Percentiles rank a stretch among this genome's conserved stretches.
Conservation (phyloP, 2,888 invertebrate species). For the Ecliptopera silaceata region DNA sequence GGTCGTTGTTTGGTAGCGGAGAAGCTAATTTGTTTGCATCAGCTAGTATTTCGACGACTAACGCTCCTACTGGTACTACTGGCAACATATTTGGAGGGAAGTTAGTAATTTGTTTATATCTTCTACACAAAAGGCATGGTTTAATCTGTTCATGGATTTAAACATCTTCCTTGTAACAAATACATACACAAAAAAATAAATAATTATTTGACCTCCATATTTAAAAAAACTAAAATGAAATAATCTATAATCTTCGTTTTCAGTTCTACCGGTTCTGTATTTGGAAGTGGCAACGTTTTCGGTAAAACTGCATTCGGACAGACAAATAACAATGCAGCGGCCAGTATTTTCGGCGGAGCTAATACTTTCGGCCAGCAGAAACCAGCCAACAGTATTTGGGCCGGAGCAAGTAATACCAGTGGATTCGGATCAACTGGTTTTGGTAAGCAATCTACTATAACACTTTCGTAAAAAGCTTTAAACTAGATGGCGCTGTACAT, state of each 20-base stretch:
- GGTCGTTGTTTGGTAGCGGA: slow-evolving; percentile 62
- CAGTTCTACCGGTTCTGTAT: slow-evolving; percentile 60
- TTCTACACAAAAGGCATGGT: no score
- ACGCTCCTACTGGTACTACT: slow-evolving; percentile 50
- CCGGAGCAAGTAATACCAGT: slow-evolving; percentile 51
- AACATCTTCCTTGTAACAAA: no score
- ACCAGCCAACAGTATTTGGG: slow-evolving; percentile 61
- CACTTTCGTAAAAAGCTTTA: no score
- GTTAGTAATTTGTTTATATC: slow-evolving; percentile 54
- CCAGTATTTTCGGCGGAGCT: slow-evolving; percentile 64
- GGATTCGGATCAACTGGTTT: slow-evolving; percentile 67
- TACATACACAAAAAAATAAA: no score
- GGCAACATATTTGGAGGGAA: slow-evolving; percentile 70
- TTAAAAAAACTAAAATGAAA: no score
- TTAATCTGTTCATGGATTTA: no score
- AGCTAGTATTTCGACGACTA: slow-evolving; percentile 73
- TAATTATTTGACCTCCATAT: no score
- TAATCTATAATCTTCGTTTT: no score
- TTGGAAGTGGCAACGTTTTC: slow-evolving; percentile 67
- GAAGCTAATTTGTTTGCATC: slow-evolving; percentile 68
- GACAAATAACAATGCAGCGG: slow-evolving; percentile 51
- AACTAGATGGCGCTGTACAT: no score
- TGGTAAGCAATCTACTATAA: slow-evolving; percentile 48
- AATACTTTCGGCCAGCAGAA: slow-evolving; percentile 52
- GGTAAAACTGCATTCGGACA: slow-evolving; percentile 70